Evolutionary conservation across 2,888 invertebrate genomes (phyloP).

Genomic region (Bombyx huttoni): DNA sequence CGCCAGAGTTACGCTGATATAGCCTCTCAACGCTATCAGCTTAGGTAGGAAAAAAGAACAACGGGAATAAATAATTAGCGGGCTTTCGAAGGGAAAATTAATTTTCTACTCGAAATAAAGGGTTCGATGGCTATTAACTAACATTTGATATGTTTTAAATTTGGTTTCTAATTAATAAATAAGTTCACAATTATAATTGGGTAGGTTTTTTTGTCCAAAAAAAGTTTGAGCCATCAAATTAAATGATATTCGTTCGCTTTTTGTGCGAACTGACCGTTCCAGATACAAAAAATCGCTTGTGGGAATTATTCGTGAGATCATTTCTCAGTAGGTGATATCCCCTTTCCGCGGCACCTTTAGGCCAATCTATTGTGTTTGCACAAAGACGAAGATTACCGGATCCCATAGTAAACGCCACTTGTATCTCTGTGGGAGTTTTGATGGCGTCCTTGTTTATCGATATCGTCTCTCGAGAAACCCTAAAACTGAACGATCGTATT

Average conservation of each 20-base stretch:
- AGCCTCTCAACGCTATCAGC: no score
- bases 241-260: background rate
- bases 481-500: no score
- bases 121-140: background rate
- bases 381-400: slow-evolving; percentile 39
- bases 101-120: background rate
- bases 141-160: no score
- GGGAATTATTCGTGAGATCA: slow-evolving; percentile 10
- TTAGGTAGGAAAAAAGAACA: no score
- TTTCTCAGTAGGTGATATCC: slow-evolving; percentile 42
- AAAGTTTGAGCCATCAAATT: background rate
- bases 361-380: slow-evolving; percentile 27
- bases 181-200: no score
- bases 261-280: background rate
- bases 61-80: no score
- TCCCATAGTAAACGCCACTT: slow-evolving; percentile 38
- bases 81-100: no score
- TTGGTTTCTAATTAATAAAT: no score
- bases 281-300: background rate
- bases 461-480: no score
- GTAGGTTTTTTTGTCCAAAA: background rate
- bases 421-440: slow-evolving; percentile 14
- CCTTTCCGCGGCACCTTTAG: slow-evolving; percentile 48
- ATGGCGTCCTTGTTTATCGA: slow-evolving; percentile 20
- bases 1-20: no score